Base-by-base conservation (phyloP, 92 coral and sea anemone genomes). In the Isaurus tuberculatus region DNA sequence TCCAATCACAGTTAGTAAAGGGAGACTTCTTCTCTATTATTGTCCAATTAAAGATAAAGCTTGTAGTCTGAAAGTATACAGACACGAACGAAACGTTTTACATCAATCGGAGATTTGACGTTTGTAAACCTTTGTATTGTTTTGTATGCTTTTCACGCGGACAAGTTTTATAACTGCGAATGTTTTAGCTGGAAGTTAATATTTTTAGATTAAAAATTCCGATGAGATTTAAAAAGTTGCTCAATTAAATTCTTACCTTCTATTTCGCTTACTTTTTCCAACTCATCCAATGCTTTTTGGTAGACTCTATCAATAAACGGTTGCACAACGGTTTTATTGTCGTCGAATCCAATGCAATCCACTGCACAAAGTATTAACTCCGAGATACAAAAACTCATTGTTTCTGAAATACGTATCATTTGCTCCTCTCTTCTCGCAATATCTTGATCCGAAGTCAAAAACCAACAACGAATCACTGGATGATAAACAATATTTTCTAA, bases 291-390 rank as follows among this genome's bases (percentile, higher is more conserved):
- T 23, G 86, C 92, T 27, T 5, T 84, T 22, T 36, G 66, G 79
- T 82, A 70, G 37, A 93, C 49, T 73, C 84, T 81, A 37, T 30
- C 79, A 40, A 90, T 61, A 57, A 88, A 93, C 0, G 97, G 94
- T 37, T 31, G 78, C 79, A 91, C 74, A n/a, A 89, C 25, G 15
- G 26, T 7, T 28, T 48, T 57, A 22, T 63, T 49, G 51, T 70
- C 34, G 1, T 53, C 75, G 30, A 37, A 36, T 15, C 86, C 58
- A 14, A 88, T 51, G 22, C 51, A 63, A 17, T 86, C 83, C 10
- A 81, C 70, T 13, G 87, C 84, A 74, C 53, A 44, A 32, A 80
- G 80, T 43, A 90, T 85, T 15, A 90, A 46, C 14, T 89, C 79
- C 2, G 88, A 65, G 1, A 88, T 46, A 36, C 84, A 81, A 19